Conservation (phyloP, 2,113 vertebrate genomes). For the Gallinago media region DNA sequence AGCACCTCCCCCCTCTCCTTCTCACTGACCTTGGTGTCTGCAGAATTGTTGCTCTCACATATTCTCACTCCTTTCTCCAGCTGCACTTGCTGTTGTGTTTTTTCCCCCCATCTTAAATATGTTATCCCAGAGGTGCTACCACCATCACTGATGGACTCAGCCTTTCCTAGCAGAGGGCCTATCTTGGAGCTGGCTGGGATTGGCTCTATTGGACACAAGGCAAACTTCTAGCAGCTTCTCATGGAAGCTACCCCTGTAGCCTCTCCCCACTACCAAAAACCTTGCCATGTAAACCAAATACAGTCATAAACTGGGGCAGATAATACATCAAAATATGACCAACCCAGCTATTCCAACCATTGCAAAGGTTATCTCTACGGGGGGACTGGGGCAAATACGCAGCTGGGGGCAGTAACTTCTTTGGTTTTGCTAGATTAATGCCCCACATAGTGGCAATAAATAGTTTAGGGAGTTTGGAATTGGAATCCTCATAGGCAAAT, state of each 20-base stretch:
- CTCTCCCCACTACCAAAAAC: not conserved
- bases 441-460: not conserved
- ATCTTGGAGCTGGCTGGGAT: not conserved
- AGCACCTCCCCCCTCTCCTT: not conserved
- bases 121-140: not conserved
- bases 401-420: not conserved
- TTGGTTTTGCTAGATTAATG: not conserved
- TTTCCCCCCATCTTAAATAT: not conserved
- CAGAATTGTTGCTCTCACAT: not conserved
- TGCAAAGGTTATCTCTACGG: not conserved
- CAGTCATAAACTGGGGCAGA: not conserved
- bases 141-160: not conserved
- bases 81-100: not conserved
- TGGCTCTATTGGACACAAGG: not conserved
- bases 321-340: not conserved
- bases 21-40: not conserved
- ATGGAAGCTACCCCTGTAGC: not conserved
- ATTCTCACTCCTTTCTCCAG: not conserved
- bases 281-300: not conserved
- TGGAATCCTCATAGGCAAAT: not conserved
- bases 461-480: not conserved
- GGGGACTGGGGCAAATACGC: rapidly evolving
- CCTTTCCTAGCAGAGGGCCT: not conserved
- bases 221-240: not conserved
- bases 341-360: not conserved